Base-by-base conservation (phyloP, 2,888 invertebrate genomes). In the Agrilus biguttatus region DNA sequence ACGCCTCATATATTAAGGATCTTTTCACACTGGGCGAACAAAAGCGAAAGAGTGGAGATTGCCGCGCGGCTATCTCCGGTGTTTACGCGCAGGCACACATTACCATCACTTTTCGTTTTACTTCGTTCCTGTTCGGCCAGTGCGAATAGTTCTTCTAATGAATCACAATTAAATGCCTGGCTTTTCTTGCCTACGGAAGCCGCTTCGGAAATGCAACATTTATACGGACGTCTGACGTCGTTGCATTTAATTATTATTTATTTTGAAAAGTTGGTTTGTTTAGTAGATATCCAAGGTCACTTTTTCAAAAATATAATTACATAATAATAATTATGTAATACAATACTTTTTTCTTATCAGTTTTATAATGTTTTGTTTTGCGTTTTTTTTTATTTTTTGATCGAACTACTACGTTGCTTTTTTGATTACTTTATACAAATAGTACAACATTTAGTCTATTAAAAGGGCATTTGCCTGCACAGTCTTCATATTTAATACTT, bases 401-500 rank as follows among this genome's bases (percentile, higher is more conserved):
- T 57, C 56, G 54, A 57, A 52, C 56, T 55, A 55, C 49, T 52
- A 51, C 45, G 40, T 47, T 52, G 50, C 49, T 51, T 55, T 55
- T 56, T 58, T 55, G 53, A 55, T 57, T 52, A 52, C 56, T 54
- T 56, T 55, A 56, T 60, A 61, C 56, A 61, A 59, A 49, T 28
- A 28, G 56, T 57, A 59, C 58, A 60, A 62, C 61, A 59, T 61
- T 59, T 61, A 61, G 60, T 59, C 61, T 62, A 62, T 58, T 57
- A 57, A 58, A 59, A 57, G 63, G 61, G 56, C 59, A 59, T 59
- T 60, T 61, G 61, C 63, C 62, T 61, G 63, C 64, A 65, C 66
- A 66, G 66, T 66, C 66, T 66, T 66, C 58, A 62, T 28, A 28
- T 60, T 65, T 66, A 66, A 66, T 66, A 66, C 65, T 66, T 66